Conservation (phyloP, 2,888 invertebrate species). For the Andricus quercusramuli region DNA sequence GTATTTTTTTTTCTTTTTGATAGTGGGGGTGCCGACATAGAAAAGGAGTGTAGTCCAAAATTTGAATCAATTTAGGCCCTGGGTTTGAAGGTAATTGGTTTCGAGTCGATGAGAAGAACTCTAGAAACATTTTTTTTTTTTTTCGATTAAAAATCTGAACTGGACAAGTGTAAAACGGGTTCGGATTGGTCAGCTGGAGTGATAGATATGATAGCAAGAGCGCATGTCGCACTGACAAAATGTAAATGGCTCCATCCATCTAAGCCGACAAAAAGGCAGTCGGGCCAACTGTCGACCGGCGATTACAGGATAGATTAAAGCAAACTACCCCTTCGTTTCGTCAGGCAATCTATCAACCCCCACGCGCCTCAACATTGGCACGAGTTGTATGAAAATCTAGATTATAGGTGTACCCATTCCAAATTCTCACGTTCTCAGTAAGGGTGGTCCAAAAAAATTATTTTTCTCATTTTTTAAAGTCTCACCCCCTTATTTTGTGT, state of each 20-base stretch:
- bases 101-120: neutral
- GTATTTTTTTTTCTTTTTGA: too few relatives aligned
- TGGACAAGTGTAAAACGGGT: slow-evolving; percentile 45
- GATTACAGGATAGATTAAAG: slow-evolving; percentile 79
- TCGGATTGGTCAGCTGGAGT: slow-evolving; percentile 58
- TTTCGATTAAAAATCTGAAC: slow-evolving; percentile 41
- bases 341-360: slow-evolving; percentile 77
- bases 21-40: too few relatives aligned
- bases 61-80: too few relatives aligned
- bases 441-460: too few relatives aligned
- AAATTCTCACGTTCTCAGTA: slow-evolving; percentile 2
- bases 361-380: slow-evolving; percentile 61
- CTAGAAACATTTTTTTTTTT: neutral
- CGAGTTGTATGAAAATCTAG: slow-evolving; percentile 13
- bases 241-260: slow-evolving; percentile 79
- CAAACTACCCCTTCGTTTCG: slow-evolving; percentile 78
- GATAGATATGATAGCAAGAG: slow-evolving; percentile 78
- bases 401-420: neutral
- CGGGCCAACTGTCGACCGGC: slow-evolving; percentile 78
- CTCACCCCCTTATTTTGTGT: too few relatives aligned
- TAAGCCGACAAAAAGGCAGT: slow-evolving; percentile 76
- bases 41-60: too few relatives aligned
- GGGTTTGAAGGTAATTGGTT: neutral
- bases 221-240: slow-evolving; percentile 78
- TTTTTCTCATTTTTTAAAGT: too few relatives aligned